A percentile compares a stretch with the other conserved stretches of the same genome.
Evolutionary conservation across 1,140 invertebrate genomes (phyloP).

Genomic region (Maconellicoccus hirsutus): DNA sequence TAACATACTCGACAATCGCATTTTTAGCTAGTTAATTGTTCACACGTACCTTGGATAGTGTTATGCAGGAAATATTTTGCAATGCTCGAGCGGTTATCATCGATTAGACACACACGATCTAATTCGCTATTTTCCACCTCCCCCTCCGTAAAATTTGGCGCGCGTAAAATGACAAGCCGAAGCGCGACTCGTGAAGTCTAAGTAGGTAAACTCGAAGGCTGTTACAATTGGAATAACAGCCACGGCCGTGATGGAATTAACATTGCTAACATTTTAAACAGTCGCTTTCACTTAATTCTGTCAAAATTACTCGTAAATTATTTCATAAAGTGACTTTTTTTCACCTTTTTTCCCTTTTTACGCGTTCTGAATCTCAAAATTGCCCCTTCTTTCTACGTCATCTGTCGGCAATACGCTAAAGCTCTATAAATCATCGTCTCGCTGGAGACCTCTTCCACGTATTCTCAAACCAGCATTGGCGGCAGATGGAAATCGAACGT

Average conservation of each 20-base stretch:
- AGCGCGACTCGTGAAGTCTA: not conserved
- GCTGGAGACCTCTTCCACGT: too few relatives aligned
- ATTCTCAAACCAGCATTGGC: too few relatives aligned
- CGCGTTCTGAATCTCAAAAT: too few relatives aligned
- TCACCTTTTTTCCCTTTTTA: too few relatives aligned
- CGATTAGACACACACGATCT: conserved; percentile 14
- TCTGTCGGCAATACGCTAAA: too few relatives aligned
- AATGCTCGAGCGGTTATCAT: not conserved
- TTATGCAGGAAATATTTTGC: conserved; percentile 16
- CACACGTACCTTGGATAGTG: not conserved
- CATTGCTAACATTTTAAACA: conserved; percentile 13
- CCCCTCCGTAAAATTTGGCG: not conserved
- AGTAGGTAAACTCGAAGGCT: conserved; percentile 16
- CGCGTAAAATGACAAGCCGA: not conserved
- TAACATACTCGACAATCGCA: too few relatives aligned
- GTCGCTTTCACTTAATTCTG: conserved; percentile 13
- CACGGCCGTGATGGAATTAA: conserved; percentile 21
- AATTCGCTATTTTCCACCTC: not conserved
- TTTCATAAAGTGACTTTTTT: too few relatives aligned
- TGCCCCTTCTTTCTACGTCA: too few relatives aligned
- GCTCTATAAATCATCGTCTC: too few relatives aligned
- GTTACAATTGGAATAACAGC: conserved; percentile 17
- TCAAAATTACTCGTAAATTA: too few relatives aligned
- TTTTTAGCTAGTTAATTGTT: too few relatives aligned
- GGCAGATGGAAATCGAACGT: too few relatives aligned